A percentile compares a stretch with the other conserved stretches of the same genome.
These are phyloP conservation scores for Drosophila punjabiensis DNA, from an alignment of 1,140 invertebrate genomes.

Conservation along the genomic window DNA sequence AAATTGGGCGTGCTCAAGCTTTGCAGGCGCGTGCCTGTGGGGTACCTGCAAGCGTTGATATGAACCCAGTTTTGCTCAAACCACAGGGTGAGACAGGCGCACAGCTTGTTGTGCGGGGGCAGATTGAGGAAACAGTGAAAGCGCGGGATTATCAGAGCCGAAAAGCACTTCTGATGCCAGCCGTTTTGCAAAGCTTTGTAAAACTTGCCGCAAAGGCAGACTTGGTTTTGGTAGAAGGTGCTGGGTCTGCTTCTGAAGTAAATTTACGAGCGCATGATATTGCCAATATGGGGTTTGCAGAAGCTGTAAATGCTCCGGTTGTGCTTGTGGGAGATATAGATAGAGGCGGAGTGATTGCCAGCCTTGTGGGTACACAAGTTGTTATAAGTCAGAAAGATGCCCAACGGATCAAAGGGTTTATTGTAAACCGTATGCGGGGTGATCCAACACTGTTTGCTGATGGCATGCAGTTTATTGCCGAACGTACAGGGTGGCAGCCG, in stretches of 20 bases:
- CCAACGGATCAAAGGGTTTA: background rate
- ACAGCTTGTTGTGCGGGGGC: background rate
- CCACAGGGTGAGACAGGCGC: background rate
- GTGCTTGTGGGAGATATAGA: background rate
- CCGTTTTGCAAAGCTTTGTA: background rate
- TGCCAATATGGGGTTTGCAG: background rate
- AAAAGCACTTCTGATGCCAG: background rate
- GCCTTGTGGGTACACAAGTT: background rate
- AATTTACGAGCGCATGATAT: background rate
- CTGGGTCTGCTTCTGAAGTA: background rate
- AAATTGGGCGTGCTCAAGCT: background rate
- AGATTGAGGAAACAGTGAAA: background rate
- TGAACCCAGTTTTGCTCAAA: background rate
- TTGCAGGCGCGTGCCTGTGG: background rate
- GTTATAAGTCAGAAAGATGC: background rate
- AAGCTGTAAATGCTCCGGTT: background rate
- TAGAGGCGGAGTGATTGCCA: background rate
- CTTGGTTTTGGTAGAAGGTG: background rate
- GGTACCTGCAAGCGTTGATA: background rate
- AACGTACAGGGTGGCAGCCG: background rate
- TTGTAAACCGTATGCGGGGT: background rate
- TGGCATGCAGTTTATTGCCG: background rate
- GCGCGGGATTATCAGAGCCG: background rate
- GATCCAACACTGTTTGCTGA: background rate
- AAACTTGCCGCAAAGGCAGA: background rate